Percentiles rank a stretch among this genome's conserved stretches.
Evolutionary conservation across 2,797 vertebrate species (phyloP).

Genomic region (Sebastes goodei): DNA sequence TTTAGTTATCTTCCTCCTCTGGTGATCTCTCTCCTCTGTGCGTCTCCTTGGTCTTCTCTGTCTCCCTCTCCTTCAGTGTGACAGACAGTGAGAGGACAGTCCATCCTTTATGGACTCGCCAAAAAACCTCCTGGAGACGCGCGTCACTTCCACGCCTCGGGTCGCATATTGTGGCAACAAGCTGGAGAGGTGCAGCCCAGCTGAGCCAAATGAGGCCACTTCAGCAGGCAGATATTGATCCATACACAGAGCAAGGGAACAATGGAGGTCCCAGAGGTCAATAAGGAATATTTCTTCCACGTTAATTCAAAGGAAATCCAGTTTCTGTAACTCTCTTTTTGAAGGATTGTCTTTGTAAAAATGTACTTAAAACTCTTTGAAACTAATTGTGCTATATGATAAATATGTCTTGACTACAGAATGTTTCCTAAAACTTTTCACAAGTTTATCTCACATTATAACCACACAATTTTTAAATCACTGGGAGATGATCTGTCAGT

Average conservation of each 20-base stretch:
- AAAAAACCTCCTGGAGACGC: constrained; percentile 9
- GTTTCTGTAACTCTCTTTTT: not conserved
- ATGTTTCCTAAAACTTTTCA: not conserved
- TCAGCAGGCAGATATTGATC: not conserved
- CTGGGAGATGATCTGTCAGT: too few species aligned
- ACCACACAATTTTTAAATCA: not conserved
- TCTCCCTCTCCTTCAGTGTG: constrained; percentile 19
- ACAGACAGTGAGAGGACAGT: constrained; percentile 45
- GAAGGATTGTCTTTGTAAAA: not conserved
- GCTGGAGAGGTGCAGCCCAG: constrained; percentile 19
- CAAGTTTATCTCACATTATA: not conserved
- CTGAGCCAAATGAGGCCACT: not conserved
- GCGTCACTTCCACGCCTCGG: constrained; percentile 74
- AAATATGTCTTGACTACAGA: not conserved
- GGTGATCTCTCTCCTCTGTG: not conserved
- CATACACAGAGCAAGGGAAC: not conserved
- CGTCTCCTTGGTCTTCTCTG: not conserved
- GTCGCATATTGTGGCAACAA: constrained; percentile 61
- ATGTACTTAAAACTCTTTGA: too few species aligned
- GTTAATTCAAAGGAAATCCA: not conserved
- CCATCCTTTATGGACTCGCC: constrained; percentile 72
- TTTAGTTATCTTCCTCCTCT: not conserved
- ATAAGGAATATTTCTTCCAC: not conserved
- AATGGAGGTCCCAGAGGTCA: not conserved
- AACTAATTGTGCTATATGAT: not conserved